phyloP scores from a whole-genome alignment of 1,140 invertebrate species.

The Batillaria attramentaria region DNA sequence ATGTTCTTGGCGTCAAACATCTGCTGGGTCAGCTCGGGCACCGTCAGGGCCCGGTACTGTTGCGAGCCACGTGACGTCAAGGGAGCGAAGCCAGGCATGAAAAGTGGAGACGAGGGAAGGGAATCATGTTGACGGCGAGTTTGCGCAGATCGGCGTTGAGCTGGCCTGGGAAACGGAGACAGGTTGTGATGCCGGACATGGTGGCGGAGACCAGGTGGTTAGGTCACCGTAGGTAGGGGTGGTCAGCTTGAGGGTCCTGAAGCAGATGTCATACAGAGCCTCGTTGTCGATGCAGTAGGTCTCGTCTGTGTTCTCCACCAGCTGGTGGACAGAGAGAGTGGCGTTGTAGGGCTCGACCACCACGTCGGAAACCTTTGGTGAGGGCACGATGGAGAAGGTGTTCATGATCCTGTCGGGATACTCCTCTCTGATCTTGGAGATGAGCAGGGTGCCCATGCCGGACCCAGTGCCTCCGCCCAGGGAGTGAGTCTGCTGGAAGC shows the following conservation, averaged over 20 bases:
- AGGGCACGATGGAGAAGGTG: conserved; percentile 92
- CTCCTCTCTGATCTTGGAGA: conserved; percentile 76
- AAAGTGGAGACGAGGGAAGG: conserved; percentile 84
- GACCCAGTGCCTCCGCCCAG: conserved; percentile 75
- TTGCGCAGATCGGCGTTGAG: conserved; percentile 89
- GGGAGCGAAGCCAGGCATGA: conserved; percentile 86
- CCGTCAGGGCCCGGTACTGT: conserved; percentile 75
- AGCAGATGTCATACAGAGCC: conserved; percentile 87
- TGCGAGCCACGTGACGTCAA: conserved; percentile 76
- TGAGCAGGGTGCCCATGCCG: conserved; percentile 76
- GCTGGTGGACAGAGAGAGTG: conserved; percentile 39
- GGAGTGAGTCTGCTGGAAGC: conserved; percentile 84
- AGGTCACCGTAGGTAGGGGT: conserved; percentile 82
- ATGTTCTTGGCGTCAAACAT: conserved; percentile 85
- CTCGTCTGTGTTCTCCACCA: conserved; percentile 65
- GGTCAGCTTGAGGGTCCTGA: conserved; percentile 82
- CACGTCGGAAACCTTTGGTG: conserved; percentile 78
- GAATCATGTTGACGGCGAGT: conserved; percentile 85
- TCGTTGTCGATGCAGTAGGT: conserved; percentile 85
- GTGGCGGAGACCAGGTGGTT: conserved; percentile 77
- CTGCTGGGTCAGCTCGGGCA: conserved; percentile 77
- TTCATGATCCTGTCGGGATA: conserved; percentile 91
- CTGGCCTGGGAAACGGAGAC: conserved; percentile 82
- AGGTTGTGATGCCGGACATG: conserved; percentile 84
- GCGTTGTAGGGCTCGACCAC: conserved; percentile 75